A percentile compares a stretch with the other conserved stretches of the same genome.
These are phyloP conservation scores for Scartelaos histophorus DNA, from an alignment of 2,113 vertebrate genomes.

Conservation along the genomic window DNA sequence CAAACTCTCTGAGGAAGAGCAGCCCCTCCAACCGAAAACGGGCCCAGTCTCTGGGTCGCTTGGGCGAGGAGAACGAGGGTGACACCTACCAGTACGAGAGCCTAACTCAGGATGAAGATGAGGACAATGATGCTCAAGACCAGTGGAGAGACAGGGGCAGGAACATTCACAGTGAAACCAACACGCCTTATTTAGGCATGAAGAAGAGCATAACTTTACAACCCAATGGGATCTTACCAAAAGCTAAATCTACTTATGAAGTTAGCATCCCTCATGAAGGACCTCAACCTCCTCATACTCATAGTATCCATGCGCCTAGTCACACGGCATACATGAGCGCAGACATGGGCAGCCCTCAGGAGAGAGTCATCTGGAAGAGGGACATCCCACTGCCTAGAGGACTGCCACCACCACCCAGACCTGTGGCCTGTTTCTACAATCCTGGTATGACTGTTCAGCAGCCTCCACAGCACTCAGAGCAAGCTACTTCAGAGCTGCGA, in stretches of 20 bases:
- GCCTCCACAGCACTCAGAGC: conserved; percentile 55
- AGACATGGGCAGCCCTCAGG: conserved; percentile 73
- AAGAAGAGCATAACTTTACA: conserved; percentile 78
- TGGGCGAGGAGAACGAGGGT: conserved; percentile 87
- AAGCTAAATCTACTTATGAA: conserved; percentile 88
- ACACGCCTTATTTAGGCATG: conserved; percentile 85
- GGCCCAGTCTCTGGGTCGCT: conserved; percentile 89
- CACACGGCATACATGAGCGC: conserved; percentile 53
- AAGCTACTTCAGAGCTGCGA: conserved; percentile 58
- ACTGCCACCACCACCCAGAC: conserved; percentile 78
- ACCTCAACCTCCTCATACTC: conserved; percentile 39
- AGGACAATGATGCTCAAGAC: conserved; percentile 74
- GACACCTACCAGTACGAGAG: conserved; percentile 89
- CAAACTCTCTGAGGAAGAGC: conserved; percentile 90
- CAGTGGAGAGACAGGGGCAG: conserved; percentile 83
- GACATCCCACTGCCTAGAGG: conserved; percentile 74
- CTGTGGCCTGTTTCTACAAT: conserved; percentile 82
- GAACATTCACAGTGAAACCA: conserved; percentile 82
- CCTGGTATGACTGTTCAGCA: conserved; percentile 77
- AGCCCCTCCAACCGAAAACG: conserved; percentile 88
- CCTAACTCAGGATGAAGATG: conserved; percentile 77
- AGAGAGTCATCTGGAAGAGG: conserved; percentile 75
- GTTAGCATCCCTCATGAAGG: conserved; percentile 66
- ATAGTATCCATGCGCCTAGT: conserved; percentile 56
- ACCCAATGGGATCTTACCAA: conserved; percentile 85